Evolutionary conservation across 2,797 vertebrate genomes (phyloP).

Genomic region (Micrastur ruficollis): DNA sequence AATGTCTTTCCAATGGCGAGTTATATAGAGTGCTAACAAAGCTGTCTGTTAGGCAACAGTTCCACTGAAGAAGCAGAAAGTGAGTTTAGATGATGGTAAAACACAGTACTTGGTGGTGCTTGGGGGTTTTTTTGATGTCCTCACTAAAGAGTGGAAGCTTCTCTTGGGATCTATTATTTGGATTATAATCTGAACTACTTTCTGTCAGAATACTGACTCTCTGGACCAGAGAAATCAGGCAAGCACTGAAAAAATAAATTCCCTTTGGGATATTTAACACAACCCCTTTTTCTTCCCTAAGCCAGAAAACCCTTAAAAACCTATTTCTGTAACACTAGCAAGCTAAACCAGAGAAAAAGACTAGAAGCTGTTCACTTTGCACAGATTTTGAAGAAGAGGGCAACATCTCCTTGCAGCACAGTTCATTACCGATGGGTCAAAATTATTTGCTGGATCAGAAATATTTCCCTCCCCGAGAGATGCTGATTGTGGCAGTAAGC

Average conservation of each 20-base stretch:
- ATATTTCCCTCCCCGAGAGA: not conserved
- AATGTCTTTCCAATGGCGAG: not conserved
- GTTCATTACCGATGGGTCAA: not conserved
- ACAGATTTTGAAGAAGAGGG: not conserved
- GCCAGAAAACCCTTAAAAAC: not conserved
- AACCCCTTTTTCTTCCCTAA: not conserved
- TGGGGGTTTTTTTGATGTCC: not conserved
- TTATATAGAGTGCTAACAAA: slow-evolving; percentile 8
- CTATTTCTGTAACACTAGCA: not conserved
- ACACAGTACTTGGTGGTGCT: not conserved
- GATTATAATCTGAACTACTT: slow-evolving; percentile 25
- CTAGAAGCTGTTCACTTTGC: not conserved
- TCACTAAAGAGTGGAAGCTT: not conserved
- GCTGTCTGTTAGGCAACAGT: not conserved
- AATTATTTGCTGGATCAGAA: slow-evolving; percentile 16
- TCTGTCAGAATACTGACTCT: not conserved
- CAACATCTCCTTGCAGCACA: not conserved
- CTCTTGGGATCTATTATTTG: slow-evolving; percentile 22
- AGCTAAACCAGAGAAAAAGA: not conserved
- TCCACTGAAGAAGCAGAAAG: slow-evolving; percentile 9
- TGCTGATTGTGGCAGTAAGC: not conserved
- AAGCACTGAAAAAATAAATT: not conserved
- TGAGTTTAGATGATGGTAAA: not conserved
- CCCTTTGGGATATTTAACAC: not conserved
- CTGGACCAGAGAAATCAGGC: not conserved